A percentile compares a stretch with the other conserved stretches of the same genome.
These are phyloP conservation scores for Anguilla anguilla DNA, from an alignment of 2,797 vertebrate species.

Conservation along the genomic window DNA sequence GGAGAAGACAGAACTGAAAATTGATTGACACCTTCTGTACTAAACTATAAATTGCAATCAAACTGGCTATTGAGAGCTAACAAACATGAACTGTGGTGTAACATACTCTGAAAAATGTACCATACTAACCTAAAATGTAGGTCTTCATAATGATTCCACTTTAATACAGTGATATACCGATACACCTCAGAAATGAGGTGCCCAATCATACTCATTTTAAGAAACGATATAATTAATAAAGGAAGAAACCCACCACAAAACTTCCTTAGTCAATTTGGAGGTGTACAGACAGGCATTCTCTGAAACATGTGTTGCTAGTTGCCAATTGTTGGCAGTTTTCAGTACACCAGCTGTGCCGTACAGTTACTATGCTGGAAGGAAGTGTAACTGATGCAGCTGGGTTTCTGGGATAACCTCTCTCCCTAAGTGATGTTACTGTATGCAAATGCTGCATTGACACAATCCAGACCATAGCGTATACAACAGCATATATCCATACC, in stretches of 20 bases:
- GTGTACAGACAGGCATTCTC: not conserved
- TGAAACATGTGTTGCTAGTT: not conserved
- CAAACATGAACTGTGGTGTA: not conserved
- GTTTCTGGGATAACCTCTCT: not conserved
- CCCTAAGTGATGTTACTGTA: not conserved
- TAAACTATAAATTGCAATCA: not conserved
- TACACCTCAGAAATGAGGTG: not conserved
- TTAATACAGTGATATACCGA: not conserved
- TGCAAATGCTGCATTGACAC: not conserved
- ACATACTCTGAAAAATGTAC: not conserved
- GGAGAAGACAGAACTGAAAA: not conserved
- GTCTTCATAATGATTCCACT: not conserved
- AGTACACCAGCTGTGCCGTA: not conserved
- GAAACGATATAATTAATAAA: not conserved
- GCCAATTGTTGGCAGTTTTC: not conserved
- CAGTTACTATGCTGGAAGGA: not conserved
- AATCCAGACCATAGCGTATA: not conserved
- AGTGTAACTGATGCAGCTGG: not conserved
- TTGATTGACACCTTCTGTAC: not conserved
- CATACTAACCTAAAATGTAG: not conserved
- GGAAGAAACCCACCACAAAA: not conserved
- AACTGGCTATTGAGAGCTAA: not conserved
- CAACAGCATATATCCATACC: not conserved
- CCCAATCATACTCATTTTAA: not conserved
- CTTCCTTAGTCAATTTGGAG: not conserved